These are phyloP conservation scores for Pteruthius melanotis DNA, from an alignment of 2,113 vertebrate genomes.

Conservation along the genomic window DNA sequence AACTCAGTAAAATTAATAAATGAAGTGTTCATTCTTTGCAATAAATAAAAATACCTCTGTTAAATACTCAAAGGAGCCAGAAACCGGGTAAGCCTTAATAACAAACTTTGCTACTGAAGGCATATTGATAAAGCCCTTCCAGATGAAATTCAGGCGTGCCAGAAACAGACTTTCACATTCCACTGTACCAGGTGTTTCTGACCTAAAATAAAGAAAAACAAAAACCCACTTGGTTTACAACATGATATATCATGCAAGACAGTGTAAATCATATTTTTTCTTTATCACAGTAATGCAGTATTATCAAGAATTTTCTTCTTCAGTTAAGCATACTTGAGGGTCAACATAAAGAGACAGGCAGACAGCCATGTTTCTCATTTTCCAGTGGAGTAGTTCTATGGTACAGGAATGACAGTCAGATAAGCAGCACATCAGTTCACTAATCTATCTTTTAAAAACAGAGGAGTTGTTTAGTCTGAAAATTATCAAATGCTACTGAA, in stretches of 20 bases:
- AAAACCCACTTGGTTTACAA: not conserved
- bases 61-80: slow-evolving; percentile 88
- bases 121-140: slow-evolving; percentile 97
- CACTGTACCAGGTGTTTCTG: slow-evolving; percentile 78
- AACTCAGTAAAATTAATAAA: not conserved
- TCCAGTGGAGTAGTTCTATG: not conserved
- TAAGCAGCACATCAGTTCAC: not conserved
- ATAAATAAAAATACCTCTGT: slow-evolving; percentile 80
- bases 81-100: slow-evolving; percentile 94
- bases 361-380: not conserved
- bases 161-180: slow-evolving; percentile 90
- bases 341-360: not conserved
- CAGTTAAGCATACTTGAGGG: not conserved
- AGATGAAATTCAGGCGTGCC: slow-evolving; percentile 84
- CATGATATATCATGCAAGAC: not conserved
- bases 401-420: not conserved
- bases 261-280: not conserved
- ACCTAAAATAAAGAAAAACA: slow-evolving; percentile 52
- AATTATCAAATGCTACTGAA: not conserved
- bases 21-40: not conserved
- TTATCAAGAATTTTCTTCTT: not conserved
- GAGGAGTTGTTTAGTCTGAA: not conserved
- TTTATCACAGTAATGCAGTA: not conserved
- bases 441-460: not conserved
- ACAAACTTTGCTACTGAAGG: slow-evolving; percentile 92